Evolutionary conservation across 1,140 invertebrate genomes (phyloP), one percentile per base, ranked within the genome.

Genomic region (Brachystomella parvula): DNA sequence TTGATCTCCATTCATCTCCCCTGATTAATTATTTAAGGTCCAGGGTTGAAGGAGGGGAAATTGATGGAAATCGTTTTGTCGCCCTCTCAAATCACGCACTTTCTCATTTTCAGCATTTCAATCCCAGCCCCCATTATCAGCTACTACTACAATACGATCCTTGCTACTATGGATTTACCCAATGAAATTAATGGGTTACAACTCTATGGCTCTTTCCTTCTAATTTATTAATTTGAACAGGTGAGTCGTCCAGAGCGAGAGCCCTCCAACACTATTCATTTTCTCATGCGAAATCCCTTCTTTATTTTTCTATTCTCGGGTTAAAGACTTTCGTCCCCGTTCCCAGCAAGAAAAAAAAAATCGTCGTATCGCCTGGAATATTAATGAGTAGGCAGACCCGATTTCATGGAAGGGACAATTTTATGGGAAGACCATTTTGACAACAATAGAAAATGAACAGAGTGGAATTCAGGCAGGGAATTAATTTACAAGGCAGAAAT

Each of bases 31-130:
- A 53, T 53, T 53, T 24, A 53, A 53, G 49, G 24, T 24, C n/a
- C n/a, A n/a, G 24, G 24, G 49, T 53, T 12, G 49, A 53, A 53
- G 49, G 49, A 53, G 49, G 49, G 49, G 49, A 53, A 53, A 53
- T 53, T 53, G 49, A 53, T 53, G 49, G 49, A 53, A 53, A 53
- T 53, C 49, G 49, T 53, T 53, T 53, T 53, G 49, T 53, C 49
- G 49, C 49, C 49, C 49, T 53, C 12, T 53, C 49, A 53, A 53
- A 53, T 53, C 49, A 53, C 49, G 49, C 49, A 53, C 49, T 53
- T 19, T 39, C 19, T 19, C 6, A 9, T 39, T 39, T 19, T 39
- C 19, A 9, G 19, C n/a, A n/a, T n/a, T 39, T 39, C 6, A 39
- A 19, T 6, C 19, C 24, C 49, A 53, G 12, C 24, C 49, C 49